Evolutionary conservation across 1,140 invertebrate species (phyloP).

Genomic region (Ceratina japonica): DNA sequence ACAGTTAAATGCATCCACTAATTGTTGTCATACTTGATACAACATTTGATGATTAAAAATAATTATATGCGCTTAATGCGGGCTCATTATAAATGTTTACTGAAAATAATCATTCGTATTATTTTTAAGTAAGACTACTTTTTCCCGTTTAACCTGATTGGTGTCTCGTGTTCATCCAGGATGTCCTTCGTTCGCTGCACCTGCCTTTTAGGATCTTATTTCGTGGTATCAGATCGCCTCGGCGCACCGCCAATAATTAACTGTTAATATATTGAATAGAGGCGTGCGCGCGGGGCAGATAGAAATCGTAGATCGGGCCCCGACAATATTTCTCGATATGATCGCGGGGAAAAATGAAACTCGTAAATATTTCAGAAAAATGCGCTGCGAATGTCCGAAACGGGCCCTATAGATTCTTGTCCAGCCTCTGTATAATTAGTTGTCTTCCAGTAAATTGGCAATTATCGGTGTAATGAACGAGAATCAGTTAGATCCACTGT

Average conservation of each 20-base stretch:
- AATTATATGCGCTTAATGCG: no score
- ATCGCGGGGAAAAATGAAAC: not conserved
- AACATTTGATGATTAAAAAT: no score
- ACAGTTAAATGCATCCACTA: no score
- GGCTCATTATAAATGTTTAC: no score
- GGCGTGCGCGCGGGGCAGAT: not conserved
- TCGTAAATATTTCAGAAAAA: not conserved
- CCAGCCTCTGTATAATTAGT: not conserved
- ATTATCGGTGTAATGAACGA: not conserved
- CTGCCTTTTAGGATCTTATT: conserved; percentile 58
- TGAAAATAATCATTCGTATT: not conserved
- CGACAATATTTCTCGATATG: conserved; percentile 1
- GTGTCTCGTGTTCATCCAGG: not conserved
- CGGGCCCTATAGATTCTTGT: no score
- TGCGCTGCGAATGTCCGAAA: not conserved
- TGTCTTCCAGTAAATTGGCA: not conserved
- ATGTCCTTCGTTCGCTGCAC: conserved; percentile 48
- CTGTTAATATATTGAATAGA: conserved; percentile 31
- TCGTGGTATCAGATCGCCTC: conserved; percentile 39
- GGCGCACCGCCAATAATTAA: conserved; percentile 34
- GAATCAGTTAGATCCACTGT: not conserved
- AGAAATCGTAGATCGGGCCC: conserved; percentile 3
- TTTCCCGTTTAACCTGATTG: conserved; percentile 42
- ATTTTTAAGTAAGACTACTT: not conserved
- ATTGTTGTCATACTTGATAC: no score